Base-by-base conservation (phyloP, 2,888 invertebrate genomes). In the Thelaira solivaga region DNA sequence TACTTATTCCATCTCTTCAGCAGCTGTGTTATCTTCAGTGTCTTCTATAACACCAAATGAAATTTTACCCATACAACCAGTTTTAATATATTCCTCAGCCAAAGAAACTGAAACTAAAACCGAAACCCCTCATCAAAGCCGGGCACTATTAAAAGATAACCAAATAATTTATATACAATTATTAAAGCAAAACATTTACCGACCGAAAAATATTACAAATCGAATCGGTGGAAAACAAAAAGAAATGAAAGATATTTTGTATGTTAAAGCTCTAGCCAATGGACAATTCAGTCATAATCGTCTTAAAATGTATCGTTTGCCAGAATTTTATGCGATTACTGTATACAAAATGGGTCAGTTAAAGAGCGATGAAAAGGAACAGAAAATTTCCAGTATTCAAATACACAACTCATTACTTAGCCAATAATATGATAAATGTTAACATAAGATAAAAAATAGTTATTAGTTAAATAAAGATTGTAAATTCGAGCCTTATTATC, bases 261-360 rank as follows among this genome's bases (percentile, higher is more conserved):
- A 83, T 75, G 87, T 87, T 2, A 87, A 87, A 57, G 84, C 86
- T 2, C 72, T 82, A 0, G 76, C 83, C 29, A 87, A 87, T 57
- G 87, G 87, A 0, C 85, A 85, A n/a, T 87, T 87, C 57, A 87
- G 86, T 67, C 83, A 86, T 57, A 83, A 84, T 24, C 86, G 86
- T 4, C 57, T 87, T 18, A 87, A 85, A 80, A 80, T 85, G 5
- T 87, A 85, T 64, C 84, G 86, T 53, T 71, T 87, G 29, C 87
- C 87, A 1, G 86, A 87, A 74, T 87, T 87, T 74, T 86, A 84
- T 82, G 86, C 87, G 64, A 86, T 86, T 80, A 86, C 82, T 53
- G 84, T 86, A 13, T 86, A 83, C 22, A 84, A 83, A 53, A 85
- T 83, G 34, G 82, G 67, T 2, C 82, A 61, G 16, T 16, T 74